Percentiles rank a stretch among this genome's conserved stretches.
phyloP scores from a whole-genome alignment of 1,140 invertebrate species.

The Delia radicum region DNA sequence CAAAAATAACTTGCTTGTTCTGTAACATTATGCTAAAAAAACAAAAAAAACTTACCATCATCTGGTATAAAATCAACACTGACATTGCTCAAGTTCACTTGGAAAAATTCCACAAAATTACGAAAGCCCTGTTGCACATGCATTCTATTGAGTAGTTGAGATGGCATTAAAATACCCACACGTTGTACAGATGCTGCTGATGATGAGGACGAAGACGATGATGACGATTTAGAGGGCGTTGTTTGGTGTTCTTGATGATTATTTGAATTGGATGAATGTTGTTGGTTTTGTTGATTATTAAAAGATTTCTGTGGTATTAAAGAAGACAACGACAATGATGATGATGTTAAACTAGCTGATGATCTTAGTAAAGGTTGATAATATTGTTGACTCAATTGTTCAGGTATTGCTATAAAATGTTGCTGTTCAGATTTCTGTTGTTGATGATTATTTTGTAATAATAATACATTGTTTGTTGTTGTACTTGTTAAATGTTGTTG shows the following conservation, averaged over 20 bases:
- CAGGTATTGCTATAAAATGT: neutral
- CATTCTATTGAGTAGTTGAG: slow-evolving; percentile 44
- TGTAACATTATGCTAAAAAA: too few species aligned
- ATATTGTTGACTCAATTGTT: neutral
- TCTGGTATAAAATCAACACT: slow-evolving; percentile 48
- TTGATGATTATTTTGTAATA: too few species aligned
- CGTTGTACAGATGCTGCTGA: slow-evolving; percentile 25
- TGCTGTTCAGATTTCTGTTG: neutral
- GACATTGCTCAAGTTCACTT: slow-evolving; percentile 43
- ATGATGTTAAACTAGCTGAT: neutral
- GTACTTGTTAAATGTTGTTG: too few species aligned
- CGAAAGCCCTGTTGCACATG: slow-evolving; percentile 50
- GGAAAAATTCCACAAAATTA: slow-evolving; percentile 49
- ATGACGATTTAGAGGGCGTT: too few species aligned
- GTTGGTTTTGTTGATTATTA: neutral
- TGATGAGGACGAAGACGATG: neutral
- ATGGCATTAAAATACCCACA: slow-evolving; percentile 46
- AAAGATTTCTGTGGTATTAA: neutral
- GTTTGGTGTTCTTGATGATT: too few species aligned
- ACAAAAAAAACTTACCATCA: slow-evolving; percentile 42
- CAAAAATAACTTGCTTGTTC: too few species aligned
- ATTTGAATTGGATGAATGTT: too few species aligned
- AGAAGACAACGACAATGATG: neutral
- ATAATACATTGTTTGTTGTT: neutral
- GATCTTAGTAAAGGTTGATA: neutral